These are phyloP conservation scores for Drosophila tsacasi DNA, from an alignment of 1,140 invertebrate genomes.

Conservation along the genomic window DNA sequence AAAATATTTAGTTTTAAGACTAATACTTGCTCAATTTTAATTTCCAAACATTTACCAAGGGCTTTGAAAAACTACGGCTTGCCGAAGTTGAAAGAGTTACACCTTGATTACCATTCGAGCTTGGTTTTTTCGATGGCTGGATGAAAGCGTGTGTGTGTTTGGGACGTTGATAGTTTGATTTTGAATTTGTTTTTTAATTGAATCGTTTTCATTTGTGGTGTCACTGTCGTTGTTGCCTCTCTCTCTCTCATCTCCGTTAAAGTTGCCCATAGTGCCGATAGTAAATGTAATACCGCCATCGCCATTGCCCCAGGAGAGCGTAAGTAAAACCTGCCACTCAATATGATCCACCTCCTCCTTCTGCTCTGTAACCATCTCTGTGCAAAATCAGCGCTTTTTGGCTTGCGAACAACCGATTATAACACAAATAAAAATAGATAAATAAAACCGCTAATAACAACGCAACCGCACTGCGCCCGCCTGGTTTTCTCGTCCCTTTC, in stretches of 20 bases:
- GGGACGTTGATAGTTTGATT: slow-evolving; percentile 41
- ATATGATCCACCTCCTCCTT: slow-evolving; percentile 28
- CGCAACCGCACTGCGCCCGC: slow-evolving; percentile 27
- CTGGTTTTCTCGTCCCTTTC: slow-evolving; percentile 12
- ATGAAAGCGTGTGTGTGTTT: slow-evolving; percentile 8
- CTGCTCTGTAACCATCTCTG: slow-evolving; percentile 24
- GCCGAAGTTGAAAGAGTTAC: slow-evolving; percentile 1
- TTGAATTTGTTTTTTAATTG: slow-evolving; percentile 65
- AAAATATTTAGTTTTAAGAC: background rate
- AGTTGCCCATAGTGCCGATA: slow-evolving; percentile 81
- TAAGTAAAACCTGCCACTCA: slow-evolving; percentile 64
- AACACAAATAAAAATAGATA: background rate
- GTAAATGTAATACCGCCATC: slow-evolving; percentile 77
- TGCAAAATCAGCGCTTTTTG: slow-evolving; percentile 29
- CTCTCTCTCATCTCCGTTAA: slow-evolving; percentile 66
- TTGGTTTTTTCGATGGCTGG: slow-evolving; percentile 28
- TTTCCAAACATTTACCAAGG: slow-evolving; percentile 16
- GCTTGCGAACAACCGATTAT: slow-evolving; percentile 43
- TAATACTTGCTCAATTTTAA: background rate
- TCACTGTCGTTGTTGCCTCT: slow-evolving; percentile 62
- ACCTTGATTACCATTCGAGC: slow-evolving; percentile 17
- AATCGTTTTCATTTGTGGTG: slow-evolving; percentile 74
- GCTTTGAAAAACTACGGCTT: slow-evolving; percentile 1
- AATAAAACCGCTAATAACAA: slow-evolving; percentile 38
- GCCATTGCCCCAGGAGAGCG: slow-evolving; percentile 78